Evolutionary conservation across 2,888 invertebrate genomes (phyloP), one percentile per base, ranked within the genome.

Genomic region (Cactoblastis cactorum): DNA sequence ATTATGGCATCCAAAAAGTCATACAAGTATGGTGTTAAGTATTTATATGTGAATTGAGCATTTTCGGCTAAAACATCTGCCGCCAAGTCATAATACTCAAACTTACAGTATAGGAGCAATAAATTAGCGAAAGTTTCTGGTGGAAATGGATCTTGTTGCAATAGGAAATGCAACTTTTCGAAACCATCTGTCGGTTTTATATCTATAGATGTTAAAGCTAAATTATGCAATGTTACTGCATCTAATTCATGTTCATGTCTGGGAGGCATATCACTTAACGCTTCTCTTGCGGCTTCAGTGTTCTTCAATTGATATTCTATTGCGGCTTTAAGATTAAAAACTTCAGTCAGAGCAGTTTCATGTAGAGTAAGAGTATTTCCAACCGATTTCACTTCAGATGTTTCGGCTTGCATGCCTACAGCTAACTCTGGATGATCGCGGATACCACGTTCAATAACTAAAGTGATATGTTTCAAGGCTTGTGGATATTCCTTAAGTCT

Each of bases 51-150:
- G 50, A 98, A 92, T 74, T 98, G 97, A 4, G 97, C 96, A 83
- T 99, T 98, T 84, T 99, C 99, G 4, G 99, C 99, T 56, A 99
- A 81, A 33, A 99, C 96, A 85, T 99, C 99, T 0, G 99, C 99
- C 8, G 99, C 99, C 54, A 99, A 90, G 78, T 99, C 99, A 74
- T 95, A 98, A 76, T 98, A 97, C 83, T 98, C 98, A 80, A 98
- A 97, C 78, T 98, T 98, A 76, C 98, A 97, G 75, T 99, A 99
- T 0, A 98, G 90, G 2, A 99, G 90, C 38, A 99, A 88, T 15
- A 99, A 91, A 83, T 99, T 99, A 0, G 97, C 95, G 78, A 99
- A 98, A 0, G 99, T 98, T 90, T 99, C 99, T 11, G 97, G 96
- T 2, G 99, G 99, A 75, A 98, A 99, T 1, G 97, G 96, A 71